A percentile compares a stretch with the other conserved stretches of the same genome.
phyloP scores from a whole-genome alignment of 2,888 invertebrate species.

The Dastarcus helophoroides region DNA sequence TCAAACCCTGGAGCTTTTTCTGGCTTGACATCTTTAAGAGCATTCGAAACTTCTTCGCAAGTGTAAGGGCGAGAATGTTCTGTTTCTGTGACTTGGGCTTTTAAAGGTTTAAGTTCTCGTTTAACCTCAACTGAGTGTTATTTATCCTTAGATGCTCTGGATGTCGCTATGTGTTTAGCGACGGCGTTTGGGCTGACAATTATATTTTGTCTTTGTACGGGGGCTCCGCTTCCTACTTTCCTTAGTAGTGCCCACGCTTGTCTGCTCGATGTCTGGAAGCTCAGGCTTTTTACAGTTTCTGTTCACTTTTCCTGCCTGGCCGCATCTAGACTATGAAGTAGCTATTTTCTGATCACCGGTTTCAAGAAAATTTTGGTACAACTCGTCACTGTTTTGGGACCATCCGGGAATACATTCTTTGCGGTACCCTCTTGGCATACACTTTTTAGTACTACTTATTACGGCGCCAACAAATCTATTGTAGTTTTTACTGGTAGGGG shows the following conservation, averaged over 20 bases:
- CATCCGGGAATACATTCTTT: slow-evolving; percentile 15
- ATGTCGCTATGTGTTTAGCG: slow-evolving; percentile 3
- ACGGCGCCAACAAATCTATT: slow-evolving; percentile 11
- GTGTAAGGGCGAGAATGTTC: no score
- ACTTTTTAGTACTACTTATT: slow-evolving; percentile 9
- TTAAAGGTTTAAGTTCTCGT: no score
- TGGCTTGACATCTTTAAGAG: no score
- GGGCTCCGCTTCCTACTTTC: slow-evolving; percentile 7
- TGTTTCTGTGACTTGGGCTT: no score
- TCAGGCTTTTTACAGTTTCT: slow-evolving; percentile 9
- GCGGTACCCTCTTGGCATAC: slow-evolving; percentile 12
- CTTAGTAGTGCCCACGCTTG: slow-evolving; percentile 8
- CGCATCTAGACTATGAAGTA: slow-evolving; percentile 10
- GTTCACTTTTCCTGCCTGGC: slow-evolving; percentile 10
- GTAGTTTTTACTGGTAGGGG: slow-evolving; percentile 9
- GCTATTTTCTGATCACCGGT: slow-evolving; percentile 6
- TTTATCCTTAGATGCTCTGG: no score
- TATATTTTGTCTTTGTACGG: slow-evolving; percentile 5
- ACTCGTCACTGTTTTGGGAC: slow-evolving; percentile 10
- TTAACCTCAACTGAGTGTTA: no score
- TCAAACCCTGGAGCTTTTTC: no score
- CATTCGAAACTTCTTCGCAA: no score
- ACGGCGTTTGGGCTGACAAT: not conserved
- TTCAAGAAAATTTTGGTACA: slow-evolving; percentile 10
- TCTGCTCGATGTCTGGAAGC: slow-evolving; percentile 10